These are phyloP conservation scores for Dufourea novaeangliae DNA, from an alignment of 1,140 invertebrate species.

Conservation along the genomic window DNA sequence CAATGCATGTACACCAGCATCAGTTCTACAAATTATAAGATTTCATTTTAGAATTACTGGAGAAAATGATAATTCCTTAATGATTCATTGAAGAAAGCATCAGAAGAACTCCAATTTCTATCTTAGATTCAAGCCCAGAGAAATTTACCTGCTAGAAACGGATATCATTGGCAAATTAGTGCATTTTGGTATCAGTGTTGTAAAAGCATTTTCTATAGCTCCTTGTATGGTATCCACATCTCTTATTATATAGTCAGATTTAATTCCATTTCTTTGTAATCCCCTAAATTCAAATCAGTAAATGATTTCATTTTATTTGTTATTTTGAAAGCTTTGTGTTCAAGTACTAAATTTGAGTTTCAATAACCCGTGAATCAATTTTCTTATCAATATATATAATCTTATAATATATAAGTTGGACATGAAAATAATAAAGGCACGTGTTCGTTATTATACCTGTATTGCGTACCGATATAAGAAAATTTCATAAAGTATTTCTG, in stretches of 20 bases:
- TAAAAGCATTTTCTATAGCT: constrained; percentile 83
- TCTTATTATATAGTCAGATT: constrained; percentile 79
- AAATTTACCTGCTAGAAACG: constrained; percentile 85
- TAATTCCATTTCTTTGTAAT: constrained; percentile 70
- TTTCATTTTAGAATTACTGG: constrained; percentile 41
- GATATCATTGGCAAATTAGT: constrained; percentile 79
- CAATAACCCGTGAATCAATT: no score
- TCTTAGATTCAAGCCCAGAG: neutral
- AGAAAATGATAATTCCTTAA: constrained; percentile 28
- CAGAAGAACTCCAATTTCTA: no score
- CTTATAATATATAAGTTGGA: neutral
- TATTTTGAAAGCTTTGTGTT: neutral
- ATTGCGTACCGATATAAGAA: constrained; percentile 75
- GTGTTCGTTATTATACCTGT: constrained; percentile 65
- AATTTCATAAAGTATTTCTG: constrained; percentile 62
- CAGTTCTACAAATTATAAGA: constrained; percentile 83
- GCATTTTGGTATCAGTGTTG: constrained; percentile 76
- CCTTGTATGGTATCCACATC: constrained; percentile 84
- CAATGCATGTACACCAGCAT: constrained; percentile 88
- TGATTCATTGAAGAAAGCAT: constrained; percentile 7
- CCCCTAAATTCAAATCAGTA: constrained; percentile 9
- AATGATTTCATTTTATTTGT: neutral
- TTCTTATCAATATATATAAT: neutral
- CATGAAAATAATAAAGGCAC: neutral
- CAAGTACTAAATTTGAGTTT: no score